Percentiles rank a stretch among this genome's conserved stretches.
These are phyloP conservation scores for Eristalinus sepulchralis DNA, from an alignment of 2,888 invertebrate species.

Conservation along the genomic window DNA sequence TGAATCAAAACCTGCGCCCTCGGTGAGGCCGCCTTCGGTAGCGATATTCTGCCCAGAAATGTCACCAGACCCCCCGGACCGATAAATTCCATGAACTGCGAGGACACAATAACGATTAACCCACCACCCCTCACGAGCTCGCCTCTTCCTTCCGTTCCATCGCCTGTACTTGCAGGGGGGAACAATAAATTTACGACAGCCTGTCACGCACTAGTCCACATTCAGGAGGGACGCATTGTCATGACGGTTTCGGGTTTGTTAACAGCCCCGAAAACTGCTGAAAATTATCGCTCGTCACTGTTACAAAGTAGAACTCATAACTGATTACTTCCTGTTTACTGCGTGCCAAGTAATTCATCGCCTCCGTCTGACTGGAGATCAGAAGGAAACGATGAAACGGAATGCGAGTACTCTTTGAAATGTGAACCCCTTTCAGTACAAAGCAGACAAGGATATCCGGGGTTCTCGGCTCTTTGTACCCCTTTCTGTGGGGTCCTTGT, in stretches of 20 bases:
- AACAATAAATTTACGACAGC: constrained; percentile 40
- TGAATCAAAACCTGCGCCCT: constrained; percentile 9
- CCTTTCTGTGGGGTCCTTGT: constrained; percentile 18
- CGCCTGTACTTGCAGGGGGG: background rate
- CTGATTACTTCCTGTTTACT: constrained; percentile 60
- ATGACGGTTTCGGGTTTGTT: constrained; percentile 28
- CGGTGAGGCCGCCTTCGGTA: background rate
- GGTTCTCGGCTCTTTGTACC: background rate
- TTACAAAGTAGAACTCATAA: constrained; percentile 22
- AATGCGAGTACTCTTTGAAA: background rate
- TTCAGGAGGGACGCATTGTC: constrained; percentile 22
- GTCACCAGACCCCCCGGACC: background rate
- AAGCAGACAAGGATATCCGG: constrained; percentile 43
- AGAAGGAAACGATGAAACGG: background rate
- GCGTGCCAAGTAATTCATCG: constrained; percentile 41
- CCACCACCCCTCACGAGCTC: background rate
- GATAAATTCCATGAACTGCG: background rate
- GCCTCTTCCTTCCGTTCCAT: background rate
- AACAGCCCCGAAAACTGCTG: constrained; percentile 23
- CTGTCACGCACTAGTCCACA: constrained; percentile 58
- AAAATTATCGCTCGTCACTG: background rate
- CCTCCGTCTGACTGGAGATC: constrained; percentile 7
- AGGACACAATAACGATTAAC: constrained; percentile 12
- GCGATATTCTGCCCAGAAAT: background rate
- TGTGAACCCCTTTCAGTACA: constrained; percentile 19